Conservation (phyloP, 2,888 invertebrate species). For the Melolontha melolontha region DNA sequence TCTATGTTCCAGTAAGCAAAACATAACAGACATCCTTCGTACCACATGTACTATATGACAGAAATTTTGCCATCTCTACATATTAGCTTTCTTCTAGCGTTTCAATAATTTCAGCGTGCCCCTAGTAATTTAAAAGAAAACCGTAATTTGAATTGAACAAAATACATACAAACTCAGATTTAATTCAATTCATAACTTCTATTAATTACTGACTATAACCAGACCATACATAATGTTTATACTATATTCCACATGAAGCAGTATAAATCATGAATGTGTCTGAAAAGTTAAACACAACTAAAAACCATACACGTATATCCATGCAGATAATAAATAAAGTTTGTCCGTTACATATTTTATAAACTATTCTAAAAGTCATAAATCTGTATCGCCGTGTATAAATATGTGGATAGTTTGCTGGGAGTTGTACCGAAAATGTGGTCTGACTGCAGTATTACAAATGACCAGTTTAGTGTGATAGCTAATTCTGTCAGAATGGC, state of each 20-base stretch:
- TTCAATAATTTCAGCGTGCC: too few species aligned
- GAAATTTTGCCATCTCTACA: too few species aligned
- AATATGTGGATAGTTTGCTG: slow-evolving; percentile 18
- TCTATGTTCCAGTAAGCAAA: too few species aligned
- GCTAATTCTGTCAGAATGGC: slow-evolving; percentile 30
- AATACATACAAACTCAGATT: too few species aligned
- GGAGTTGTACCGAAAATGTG: slow-evolving; percentile 24
- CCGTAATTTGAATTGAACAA: too few species aligned
- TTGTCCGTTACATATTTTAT: slow-evolving; percentile 27
- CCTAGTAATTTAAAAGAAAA: too few species aligned
- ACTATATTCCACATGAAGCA: neutral
- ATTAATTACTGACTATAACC: too few species aligned
- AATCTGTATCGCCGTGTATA: slow-evolving; percentile 27
- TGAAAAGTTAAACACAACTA: slow-evolving; percentile 5
- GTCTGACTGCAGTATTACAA: slow-evolving; percentile 29
- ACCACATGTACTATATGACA: too few species aligned
- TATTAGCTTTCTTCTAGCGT: too few species aligned
- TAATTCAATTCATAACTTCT: too few species aligned
- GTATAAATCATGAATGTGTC: slow-evolving; percentile 21
- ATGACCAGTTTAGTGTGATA: slow-evolving; percentile 28
- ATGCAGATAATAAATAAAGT: slow-evolving; percentile 30
- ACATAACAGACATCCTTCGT: too few species aligned
- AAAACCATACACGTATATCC: slow-evolving; percentile 5
- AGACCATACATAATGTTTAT: too few species aligned
- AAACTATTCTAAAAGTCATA: slow-evolving; percentile 25